Percentiles rank a stretch among this genome's conserved stretches.
These are phyloP conservation scores for Drosophila barbarae DNA, from an alignment of 2,888 invertebrate genomes.

Conservation along the genomic window DNA sequence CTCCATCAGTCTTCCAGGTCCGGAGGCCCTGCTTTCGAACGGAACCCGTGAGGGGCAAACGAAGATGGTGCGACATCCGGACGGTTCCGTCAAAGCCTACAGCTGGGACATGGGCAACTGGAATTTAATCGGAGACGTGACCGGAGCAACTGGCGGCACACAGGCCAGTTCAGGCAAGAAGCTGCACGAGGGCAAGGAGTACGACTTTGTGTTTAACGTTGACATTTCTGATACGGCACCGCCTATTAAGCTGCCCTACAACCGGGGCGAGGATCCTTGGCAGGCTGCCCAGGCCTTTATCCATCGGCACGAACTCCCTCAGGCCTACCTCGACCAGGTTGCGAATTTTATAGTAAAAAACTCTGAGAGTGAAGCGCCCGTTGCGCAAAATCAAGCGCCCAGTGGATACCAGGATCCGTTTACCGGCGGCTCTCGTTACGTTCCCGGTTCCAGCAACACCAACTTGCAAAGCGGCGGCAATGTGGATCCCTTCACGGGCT, in stretches of 20 bases:
- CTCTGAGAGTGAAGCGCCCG: constrained; percentile 78
- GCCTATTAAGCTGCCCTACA: constrained; percentile 94
- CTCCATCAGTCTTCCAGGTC: constrained; percentile 86
- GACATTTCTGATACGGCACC: constrained; percentile 95
- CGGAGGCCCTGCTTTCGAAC: constrained; percentile 87
- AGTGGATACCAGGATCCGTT: constrained; percentile 84
- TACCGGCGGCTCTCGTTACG: constrained; percentile 85
- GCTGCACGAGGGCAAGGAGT: constrained; percentile 91
- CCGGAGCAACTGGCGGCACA: constrained; percentile 86
- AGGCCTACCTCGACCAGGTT: constrained; percentile 93
- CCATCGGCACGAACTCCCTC: constrained; percentile 89
- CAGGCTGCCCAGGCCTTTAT: constrained; percentile 94
- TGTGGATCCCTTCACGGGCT: constrained; percentile 86
- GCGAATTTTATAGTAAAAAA: constrained; percentile 95
- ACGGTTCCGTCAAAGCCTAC: constrained; percentile 88
- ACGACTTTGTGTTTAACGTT: constrained; percentile 97
- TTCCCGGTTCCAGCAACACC: constrained; percentile 81
- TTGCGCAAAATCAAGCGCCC: constrained; percentile 40
- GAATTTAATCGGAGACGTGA: constrained; percentile 93
- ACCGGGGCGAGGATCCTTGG: constrained; percentile 95
- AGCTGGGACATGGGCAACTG: constrained; percentile 88
- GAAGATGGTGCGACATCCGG: constrained; percentile 87
- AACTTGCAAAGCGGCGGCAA: constrained; percentile 77
- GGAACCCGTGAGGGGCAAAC: constrained; percentile 91
- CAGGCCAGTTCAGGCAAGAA: constrained; percentile 86